Conservation (phyloP, 2,797 vertebrate genomes). For the Spinibarbus caldwelli region DNA sequence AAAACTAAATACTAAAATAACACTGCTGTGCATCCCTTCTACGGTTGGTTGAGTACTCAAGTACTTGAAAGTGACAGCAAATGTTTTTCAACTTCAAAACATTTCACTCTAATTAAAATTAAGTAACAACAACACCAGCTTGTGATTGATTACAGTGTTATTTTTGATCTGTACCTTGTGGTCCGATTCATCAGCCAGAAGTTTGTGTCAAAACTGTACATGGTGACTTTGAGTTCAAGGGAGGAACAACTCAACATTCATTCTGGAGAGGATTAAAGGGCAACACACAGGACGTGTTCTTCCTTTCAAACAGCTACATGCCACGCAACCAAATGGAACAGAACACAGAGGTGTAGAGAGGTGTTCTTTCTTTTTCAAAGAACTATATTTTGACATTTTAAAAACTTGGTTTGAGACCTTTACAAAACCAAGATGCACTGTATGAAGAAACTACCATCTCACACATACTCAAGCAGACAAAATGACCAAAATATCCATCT, state of each 20-base stretch:
- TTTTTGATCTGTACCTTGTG: neutral
- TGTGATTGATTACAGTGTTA: neutral
- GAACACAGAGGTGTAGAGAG: neutral
- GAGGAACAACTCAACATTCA: too few species aligned
- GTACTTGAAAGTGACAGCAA: neutral
- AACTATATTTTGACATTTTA: neutral
- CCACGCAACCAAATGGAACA: neutral
- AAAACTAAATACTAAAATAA: neutral
- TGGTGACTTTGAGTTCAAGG: too few species aligned
- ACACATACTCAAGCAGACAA: neutral
- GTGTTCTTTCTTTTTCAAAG: neutral
- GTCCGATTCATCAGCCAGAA: neutral
- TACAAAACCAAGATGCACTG: neutral
- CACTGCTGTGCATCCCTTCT: neutral
- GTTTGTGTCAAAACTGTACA: neutral
- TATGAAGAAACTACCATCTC: neutral
- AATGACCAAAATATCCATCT: neutral
- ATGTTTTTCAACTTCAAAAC: neutral
- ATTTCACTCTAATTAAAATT: neutral
- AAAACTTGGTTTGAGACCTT: neutral
- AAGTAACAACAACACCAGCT: neutral
- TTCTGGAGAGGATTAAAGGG: too few species aligned
- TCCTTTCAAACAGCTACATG: constrained; percentile 3
- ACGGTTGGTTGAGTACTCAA: neutral
- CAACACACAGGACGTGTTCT: neutral